Base-by-base conservation (phyloP, 2,888 invertebrate species). In the Bugula neritina region DNA sequence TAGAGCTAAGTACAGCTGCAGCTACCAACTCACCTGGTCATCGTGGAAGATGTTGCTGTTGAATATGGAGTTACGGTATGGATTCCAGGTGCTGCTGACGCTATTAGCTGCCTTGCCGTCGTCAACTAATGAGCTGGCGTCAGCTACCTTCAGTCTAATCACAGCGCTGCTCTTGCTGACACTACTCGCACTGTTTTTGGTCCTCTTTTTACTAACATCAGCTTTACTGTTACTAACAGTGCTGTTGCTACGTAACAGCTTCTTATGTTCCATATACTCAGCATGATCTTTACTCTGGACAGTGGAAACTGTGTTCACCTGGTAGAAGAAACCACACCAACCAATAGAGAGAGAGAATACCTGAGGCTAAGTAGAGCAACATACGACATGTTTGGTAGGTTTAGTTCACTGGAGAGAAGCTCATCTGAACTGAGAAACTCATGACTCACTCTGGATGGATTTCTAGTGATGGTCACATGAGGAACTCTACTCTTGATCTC, bases 21-120 rank as follows among this genome's bases (percentile, higher is more conserved):
- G 5, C 10, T 17, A 5, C 43, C 43, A 43, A 17, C 43, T 10
- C 17, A 43, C 43, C 43, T 43, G 5, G 43, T 43, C 17, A 43
- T 43, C 43, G 34, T 31, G 27, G 63, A 63, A 63, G 31, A 63
- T 31, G n/a, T 63, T 63, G 63, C 63, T 27, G 34, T 31, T 63
- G 31, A 63, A 63, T 31, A 63, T 63, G n/a, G 63, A 63, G n/a
- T 63, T 63, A 63, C 63, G 63, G n/a, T 63, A 27, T 13, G 63
- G 63, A 27, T 63, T 63, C 63, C 63, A 63, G 3, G 27, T 10
- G 31, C 63, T 31, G 31, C 23, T 55, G 21, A 25, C 5, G 23
- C 23, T 23, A 55, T 25, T 55, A 13, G 23, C 23, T 5, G 5
- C 25, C 23, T 23, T 55, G 13, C 5, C 23, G 10, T 55, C 25